Base-by-base conservation (phyloP, 2,888 invertebrate genomes). In the Liopterus haemorrhoidalis region DNA sequence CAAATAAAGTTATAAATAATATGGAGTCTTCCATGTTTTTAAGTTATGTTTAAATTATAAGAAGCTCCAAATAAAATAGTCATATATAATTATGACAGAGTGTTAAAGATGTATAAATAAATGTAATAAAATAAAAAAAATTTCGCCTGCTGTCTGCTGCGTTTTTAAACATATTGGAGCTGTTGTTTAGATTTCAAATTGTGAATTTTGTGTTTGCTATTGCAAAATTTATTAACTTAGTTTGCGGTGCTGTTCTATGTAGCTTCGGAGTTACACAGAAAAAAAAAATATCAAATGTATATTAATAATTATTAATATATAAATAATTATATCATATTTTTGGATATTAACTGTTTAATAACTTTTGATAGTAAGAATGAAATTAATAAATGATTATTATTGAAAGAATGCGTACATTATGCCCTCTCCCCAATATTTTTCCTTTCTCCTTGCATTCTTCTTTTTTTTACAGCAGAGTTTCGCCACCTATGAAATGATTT, bases 321-420 rank as follows among this genome's bases (percentile, higher is more conserved):
- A 32, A 32, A 16, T 8, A 11, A 32, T 32, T 16, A 45, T 45
- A 45, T 37, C 37, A 44, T 45, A 45, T 45, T 45, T 45, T 45
- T 45, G 39, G 45, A 45, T 39, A 45, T 45, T 45, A 45, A 45
- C 45, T 45, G 45, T 45, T 45, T 45, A 45, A 45, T 45, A 39
- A 45, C 39, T 45, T 45, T 45, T 45, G 44, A 44, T 44, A 44
- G 38, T 45, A 45, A 39, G 38, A 45, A 39, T 31, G 31, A 45
- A 45, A 39, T 38, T 45, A 39, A 45, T 45, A 45, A 45, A 43
- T 36, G 37, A 39, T 27, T 15, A 16, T 25, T n/a, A n/a, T n/a
- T n/a, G n/a, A n/a, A n/a, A n/a, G n/a, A n/a, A n/a, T 22, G 5
- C 8, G 22, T 22, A 22, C 22, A 22, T 22, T 22, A 22, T 22